These are phyloP conservation scores for Drosophila pruinosa DNA, from an alignment of 1,140 invertebrate genomes.

Conservation along the genomic window DNA sequence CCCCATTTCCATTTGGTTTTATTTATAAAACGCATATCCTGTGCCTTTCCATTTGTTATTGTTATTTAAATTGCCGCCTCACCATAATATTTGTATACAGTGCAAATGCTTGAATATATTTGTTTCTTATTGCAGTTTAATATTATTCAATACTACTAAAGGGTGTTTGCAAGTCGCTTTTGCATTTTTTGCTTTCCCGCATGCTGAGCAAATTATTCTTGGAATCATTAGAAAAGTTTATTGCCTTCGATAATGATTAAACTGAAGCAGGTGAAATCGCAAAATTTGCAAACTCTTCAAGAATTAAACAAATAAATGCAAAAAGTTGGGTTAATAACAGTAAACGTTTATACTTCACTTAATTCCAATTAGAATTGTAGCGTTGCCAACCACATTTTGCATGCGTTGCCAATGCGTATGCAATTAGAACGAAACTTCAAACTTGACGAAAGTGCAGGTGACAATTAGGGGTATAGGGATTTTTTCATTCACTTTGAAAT, in stretches of 20 bases:
- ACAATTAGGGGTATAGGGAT: too few species aligned
- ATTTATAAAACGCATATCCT: neutral
- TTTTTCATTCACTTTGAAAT: neutral
- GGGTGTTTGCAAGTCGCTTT: neutral
- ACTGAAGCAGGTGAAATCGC: neutral
- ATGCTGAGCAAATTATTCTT: neutral
- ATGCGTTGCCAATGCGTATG: too few species aligned
- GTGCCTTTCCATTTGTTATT: neutral
- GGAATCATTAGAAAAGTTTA: conserved; percentile 1
- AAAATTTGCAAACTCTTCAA: neutral
- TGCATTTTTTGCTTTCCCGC: neutral
- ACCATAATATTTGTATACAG: neutral
- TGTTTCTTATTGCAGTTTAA: too few species aligned
- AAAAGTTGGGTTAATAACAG: neutral
- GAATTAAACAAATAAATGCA: neutral
- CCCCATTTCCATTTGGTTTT: neutral
- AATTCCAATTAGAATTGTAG: neutral
- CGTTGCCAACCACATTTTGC: too few species aligned
- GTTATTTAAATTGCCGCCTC: neutral
- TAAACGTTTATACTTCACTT: neutral
- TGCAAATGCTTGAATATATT: too few species aligned
- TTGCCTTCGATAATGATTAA: neutral
- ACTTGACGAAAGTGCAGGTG: too few species aligned
- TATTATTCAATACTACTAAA: too few species aligned
- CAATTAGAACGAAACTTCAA: too few species aligned